phyloP scores from a whole-genome alignment of 2,888 invertebrate species.

The Drosophila fungiperda region DNA sequence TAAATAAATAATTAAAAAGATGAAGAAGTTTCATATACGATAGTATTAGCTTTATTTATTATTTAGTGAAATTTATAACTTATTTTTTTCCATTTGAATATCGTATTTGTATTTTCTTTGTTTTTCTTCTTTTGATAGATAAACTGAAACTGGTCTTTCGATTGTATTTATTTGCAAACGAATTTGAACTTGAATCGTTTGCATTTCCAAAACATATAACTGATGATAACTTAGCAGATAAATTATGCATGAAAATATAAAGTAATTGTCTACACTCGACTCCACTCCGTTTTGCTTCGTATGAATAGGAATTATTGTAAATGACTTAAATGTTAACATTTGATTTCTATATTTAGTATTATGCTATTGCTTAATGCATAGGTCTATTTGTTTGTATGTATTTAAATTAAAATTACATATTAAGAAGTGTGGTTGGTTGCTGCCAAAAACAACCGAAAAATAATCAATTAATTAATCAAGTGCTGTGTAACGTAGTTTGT shows the following conservation, averaged over 20 bases:
- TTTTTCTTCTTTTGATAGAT: slow-evolving; percentile 12
- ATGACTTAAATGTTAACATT: slow-evolving; percentile 67
- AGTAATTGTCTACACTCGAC: slow-evolving; percentile 32
- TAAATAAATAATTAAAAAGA: slow-evolving; percentile 58
- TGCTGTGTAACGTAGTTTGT: slow-evolving; percentile 31
- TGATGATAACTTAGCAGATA: slow-evolving; percentile 32
- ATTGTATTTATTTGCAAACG: slow-evolving; percentile 19
- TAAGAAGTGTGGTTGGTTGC: slow-evolving; percentile 20
- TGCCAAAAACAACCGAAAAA: slow-evolving; percentile 32
- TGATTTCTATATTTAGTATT: slow-evolving; percentile 46
- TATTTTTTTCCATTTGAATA: slow-evolving; percentile 33
- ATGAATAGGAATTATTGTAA: slow-evolving; percentile 49
- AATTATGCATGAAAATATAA: slow-evolving; percentile 29
- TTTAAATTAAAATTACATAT: slow-evolving; percentile 30
- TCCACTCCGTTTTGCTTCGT: slow-evolving; percentile 15
- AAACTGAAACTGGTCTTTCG: slow-evolving; percentile 27
- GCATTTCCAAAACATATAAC: slow-evolving; percentile 6
- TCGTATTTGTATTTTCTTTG: neutral
- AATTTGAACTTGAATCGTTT: slow-evolving; percentile 6
- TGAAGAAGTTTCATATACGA: slow-evolving; percentile 39
- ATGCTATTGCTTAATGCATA: slow-evolving; percentile 54
- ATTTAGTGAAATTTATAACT: slow-evolving; percentile 41
- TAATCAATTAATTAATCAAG: slow-evolving; percentile 22
- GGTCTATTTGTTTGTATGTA: slow-evolving; percentile 42
- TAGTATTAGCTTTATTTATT: slow-evolving; percentile 56